A percentile compares a stretch with the other conserved stretches of the same genome.
Evolutionary conservation across 2,797 vertebrate species (phyloP).

Genomic region (Pangasius sanitwongsei): DNA sequence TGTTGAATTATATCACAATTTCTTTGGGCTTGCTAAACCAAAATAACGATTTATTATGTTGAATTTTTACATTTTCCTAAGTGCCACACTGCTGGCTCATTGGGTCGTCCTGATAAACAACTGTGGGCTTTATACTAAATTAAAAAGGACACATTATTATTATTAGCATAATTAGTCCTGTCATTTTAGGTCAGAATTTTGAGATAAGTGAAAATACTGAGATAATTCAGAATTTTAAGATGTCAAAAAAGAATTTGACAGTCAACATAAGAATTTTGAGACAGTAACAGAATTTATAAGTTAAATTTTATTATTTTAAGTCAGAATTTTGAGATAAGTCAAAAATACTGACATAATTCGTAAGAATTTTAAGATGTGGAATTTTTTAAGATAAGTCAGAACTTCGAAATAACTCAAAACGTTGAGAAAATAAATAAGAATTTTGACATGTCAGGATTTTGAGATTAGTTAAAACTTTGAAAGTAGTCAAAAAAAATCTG

Average conservation of each 20-base stretch:
- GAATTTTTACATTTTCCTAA: neutral
- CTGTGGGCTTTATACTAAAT: neutral
- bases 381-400: neutral
- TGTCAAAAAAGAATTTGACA: neutral
- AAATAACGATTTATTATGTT: neutral
- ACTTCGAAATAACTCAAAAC: neutral
- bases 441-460: neutral
- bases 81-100: neutral
- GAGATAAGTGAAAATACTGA: neutral
- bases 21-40: neutral
- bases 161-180: neutral
- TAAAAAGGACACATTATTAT: neutral
- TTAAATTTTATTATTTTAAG: neutral
- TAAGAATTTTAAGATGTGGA: neutral
- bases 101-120: neutral
- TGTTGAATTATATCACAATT: too few relatives aligned
- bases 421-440: neutral
- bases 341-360: neutral
- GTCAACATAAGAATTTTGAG: neutral
- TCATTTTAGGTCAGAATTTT: neutral
- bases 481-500: neutral
- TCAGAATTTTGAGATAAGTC: neutral
- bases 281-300: neutral
- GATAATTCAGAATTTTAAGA: neutral
- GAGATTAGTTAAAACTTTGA: neutral